These are phyloP conservation scores for Liopterus haemorrhoidalis DNA, from an alignment of 2,888 invertebrate species.

Conservation along the genomic window DNA sequence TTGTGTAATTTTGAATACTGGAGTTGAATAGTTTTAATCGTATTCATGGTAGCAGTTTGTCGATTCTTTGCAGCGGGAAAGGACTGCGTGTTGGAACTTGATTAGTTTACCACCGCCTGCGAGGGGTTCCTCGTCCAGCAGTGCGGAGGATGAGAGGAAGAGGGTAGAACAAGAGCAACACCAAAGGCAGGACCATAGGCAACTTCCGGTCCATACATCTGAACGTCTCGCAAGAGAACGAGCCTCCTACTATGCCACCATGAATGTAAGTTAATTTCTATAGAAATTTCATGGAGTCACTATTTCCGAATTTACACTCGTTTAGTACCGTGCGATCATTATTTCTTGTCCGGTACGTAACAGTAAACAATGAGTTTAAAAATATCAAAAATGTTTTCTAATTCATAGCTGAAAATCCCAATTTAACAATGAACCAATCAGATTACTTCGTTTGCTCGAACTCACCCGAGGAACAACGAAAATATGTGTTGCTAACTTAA, in stretches of 20 bases:
- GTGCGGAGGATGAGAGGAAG: slow-evolving; percentile 43
- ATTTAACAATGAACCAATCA: no score
- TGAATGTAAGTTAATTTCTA: slow-evolving; percentile 28
- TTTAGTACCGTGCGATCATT: neutral
- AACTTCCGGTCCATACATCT: slow-evolving; percentile 36
- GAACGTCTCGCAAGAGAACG: slow-evolving; percentile 35
- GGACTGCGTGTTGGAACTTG: slow-evolving; percentile 37
- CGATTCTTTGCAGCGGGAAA: slow-evolving; percentile 25
- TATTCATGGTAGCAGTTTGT: slow-evolving; percentile 23
- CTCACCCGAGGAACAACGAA: no score
- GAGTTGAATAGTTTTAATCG: slow-evolving; percentile 19
- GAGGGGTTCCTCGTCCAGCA: slow-evolving; percentile 32
- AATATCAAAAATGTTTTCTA: no score
- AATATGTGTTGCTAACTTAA: no score
- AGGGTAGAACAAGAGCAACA: slow-evolving; percentile 42
- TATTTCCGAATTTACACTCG: neutral
- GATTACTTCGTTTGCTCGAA: no score
- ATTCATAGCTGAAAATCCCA: no score
- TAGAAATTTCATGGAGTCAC: neutral
- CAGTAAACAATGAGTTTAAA: no score
- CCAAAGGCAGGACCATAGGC: slow-evolving; percentile 42
- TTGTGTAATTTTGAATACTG: no score
- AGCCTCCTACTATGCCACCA: slow-evolving; percentile 37
- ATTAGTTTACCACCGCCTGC: slow-evolving; percentile 39
- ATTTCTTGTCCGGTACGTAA: no score